phyloP scores from a whole-genome alignment of 2,888 invertebrate species.

The Lepidonotus clava region DNA sequence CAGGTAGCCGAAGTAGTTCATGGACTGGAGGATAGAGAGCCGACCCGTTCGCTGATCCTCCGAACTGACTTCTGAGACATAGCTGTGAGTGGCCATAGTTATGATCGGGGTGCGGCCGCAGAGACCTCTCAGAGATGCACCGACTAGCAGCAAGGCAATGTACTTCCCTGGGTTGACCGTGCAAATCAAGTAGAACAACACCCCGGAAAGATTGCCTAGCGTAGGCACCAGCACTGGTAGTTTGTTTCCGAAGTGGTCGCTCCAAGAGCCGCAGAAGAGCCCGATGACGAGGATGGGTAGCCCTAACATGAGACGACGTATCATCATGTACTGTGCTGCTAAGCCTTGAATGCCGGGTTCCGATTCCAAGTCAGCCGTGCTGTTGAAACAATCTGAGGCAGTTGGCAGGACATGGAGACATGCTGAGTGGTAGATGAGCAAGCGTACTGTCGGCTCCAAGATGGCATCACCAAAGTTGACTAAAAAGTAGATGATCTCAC shows the following conservation, averaged over 20 bases:
- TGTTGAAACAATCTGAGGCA: not conserved
- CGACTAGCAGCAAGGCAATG: constrained; percentile 19
- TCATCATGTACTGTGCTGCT: constrained; percentile 43
- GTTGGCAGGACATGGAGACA: not conserved
- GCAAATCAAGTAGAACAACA: not conserved
- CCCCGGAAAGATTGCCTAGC: not conserved
- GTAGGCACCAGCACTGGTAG: constrained; percentile 25
- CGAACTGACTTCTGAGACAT: constrained; percentile 30
- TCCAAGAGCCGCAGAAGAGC: constrained; percentile 42
- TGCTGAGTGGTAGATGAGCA: constrained; percentile 22
- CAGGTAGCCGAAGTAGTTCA: constrained; percentile 48
- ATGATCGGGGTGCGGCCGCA: constrained; percentile 35
- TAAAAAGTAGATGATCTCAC: constrained; percentile 30
- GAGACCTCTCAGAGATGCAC: constrained; percentile 7
- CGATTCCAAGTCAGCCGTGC: constrained; percentile 17
- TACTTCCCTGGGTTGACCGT: constrained; percentile 13
- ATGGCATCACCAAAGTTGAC: constrained; percentile 45
- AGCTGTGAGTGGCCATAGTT: constrained; percentile 40
- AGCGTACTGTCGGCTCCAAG: constrained; percentile 24
- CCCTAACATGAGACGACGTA: not conserved
- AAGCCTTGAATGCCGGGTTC: constrained; percentile 32
- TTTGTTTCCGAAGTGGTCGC: constrained; percentile 40
- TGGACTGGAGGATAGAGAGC: constrained; percentile 35
- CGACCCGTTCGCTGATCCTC: constrained; percentile 33
- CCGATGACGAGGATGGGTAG: constrained; percentile 44